Base-by-base conservation (phyloP, 2,113 vertebrate species). In the Labeo rohita region DNA sequence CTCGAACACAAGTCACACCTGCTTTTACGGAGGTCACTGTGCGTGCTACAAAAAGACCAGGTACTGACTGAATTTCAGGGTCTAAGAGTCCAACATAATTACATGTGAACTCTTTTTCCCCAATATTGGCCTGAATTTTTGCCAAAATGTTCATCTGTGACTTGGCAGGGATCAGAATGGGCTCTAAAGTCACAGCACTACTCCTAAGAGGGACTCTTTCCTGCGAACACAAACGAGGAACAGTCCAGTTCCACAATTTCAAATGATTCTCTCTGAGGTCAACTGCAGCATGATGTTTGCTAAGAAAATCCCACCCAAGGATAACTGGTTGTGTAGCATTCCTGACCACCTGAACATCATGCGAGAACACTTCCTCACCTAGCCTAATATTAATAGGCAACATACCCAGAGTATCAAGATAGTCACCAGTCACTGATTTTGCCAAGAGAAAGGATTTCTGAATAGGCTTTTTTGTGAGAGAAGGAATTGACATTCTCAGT, bases 21-120 rank as follows among this genome's bases (percentile, higher is more conserved):
- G 52, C 52, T 54, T 54, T 54, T 16, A 54, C 15, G 16, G 15
- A 54, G 52, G 50, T 6, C 4, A 28, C 28, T 28, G 28, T 28
- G 28, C 28, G 28, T 28, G 28, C 52, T 8, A 52, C 47, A 76
- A 15, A 75, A 34, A 52, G 0, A 52, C 47, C 47, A 13, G n/a
- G 23, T 23, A 76, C 9, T 4, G 18, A 15, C 7, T 73, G 21
- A 76, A 52, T 76, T 21, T 52, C 47, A 34, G 47, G 23, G 3
- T 52, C 74, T 52, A 52, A 52, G 12, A 28, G n/a, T 75, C 73
- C 47, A 49, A 76, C 49, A 76, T 76, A 76, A 34, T 76, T 76
- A 8, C 49, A 76, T 50, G n/a, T 76, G 47, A 52, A 76, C 49
- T 34, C 28, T 6, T 28, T 76, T 52, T 9, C n/a, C 3, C 16